phyloP scores from a whole-genome alignment of 2,113 vertebrate genomes.

The Gobio gobio region DNA sequence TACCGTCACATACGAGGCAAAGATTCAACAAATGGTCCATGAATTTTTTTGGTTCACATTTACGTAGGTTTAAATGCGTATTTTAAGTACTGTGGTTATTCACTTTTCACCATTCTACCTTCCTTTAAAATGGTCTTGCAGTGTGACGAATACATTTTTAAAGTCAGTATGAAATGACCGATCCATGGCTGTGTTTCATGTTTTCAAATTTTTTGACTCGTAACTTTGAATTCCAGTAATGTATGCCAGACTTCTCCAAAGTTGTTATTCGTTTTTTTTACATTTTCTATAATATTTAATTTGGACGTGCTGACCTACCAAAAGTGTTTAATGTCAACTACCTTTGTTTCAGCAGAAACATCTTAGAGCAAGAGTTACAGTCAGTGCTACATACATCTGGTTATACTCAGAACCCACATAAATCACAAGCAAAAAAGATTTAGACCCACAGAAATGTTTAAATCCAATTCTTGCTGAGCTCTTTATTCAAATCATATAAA shows the following conservation, averaged over 20 bases:
- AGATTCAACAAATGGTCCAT: not conserved
- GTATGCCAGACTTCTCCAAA: too few relatives aligned
- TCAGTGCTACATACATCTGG: constrained; percentile 33
- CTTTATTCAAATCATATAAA: constrained; percentile 60
- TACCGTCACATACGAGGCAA: not conserved
- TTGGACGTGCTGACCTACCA: not conserved
- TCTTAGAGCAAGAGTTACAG: constrained; percentile 11
- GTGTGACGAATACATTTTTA: not conserved
- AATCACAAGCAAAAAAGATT: constrained; percentile 17
- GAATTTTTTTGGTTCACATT: not conserved
- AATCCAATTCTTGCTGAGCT: constrained; percentile 57
- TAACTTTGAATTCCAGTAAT: too few relatives aligned
- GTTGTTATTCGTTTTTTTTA: too few relatives aligned
- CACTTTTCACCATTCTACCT: not conserved
- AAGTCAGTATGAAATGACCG: not conserved
- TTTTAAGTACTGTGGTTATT: not conserved
- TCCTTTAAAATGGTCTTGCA: not conserved
- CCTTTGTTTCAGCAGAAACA: constrained; percentile 2
- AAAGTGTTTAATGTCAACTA: not conserved
- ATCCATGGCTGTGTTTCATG: not conserved
- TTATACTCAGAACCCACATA: constrained; percentile 17
- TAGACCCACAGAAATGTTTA: constrained; percentile 50
- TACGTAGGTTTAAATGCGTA: not conserved
- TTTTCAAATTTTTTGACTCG: not conserved
- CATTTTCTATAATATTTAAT: too few relatives aligned